Evolutionary conservation across 2,888 invertebrate genomes (phyloP).

Genomic region (Azorinus chamasolen): DNA sequence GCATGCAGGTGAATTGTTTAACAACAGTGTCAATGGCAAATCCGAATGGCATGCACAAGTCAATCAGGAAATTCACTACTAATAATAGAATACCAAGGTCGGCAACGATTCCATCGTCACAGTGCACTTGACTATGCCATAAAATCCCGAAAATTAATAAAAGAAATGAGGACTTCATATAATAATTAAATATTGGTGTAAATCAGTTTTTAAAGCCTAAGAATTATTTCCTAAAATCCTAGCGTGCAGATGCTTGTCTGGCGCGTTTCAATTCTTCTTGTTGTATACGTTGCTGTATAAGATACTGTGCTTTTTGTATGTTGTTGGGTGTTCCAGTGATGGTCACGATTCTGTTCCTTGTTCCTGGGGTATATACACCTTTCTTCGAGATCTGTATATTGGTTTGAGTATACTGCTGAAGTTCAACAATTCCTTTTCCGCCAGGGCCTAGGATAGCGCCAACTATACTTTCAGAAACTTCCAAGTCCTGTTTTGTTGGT

Average conservation of each 20-base stretch:
- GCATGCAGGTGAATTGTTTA: constrained; percentile 59
- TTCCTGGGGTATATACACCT: constrained; percentile 98
- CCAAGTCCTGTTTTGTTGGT: constrained; percentile 89
- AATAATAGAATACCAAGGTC: not conserved
- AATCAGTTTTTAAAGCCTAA: constrained; percentile 67
- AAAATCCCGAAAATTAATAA: constrained; percentile 29
- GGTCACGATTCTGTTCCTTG: constrained; percentile 98
- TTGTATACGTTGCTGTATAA: constrained; percentile 98
- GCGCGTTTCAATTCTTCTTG: constrained; percentile 98
- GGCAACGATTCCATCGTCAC: constrained; percentile 56
- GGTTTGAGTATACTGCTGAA: constrained; percentile 98
- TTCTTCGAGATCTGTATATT: constrained; percentile 99
- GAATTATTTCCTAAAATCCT: constrained; percentile 56
- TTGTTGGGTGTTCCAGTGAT: constrained; percentile 96
- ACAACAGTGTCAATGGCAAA: constrained; percentile 49
- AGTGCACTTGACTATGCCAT: constrained; percentile 48
- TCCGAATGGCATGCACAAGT: constrained; percentile 56
- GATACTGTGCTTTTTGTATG: constrained; percentile 96
- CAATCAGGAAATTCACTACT: constrained; percentile 8
- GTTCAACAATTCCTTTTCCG: constrained; percentile 98
- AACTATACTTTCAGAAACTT: constrained; percentile 97
- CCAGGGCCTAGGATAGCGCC: constrained; percentile 99
- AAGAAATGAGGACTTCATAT: constrained; percentile 36
- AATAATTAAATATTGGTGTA: constrained; percentile 59
- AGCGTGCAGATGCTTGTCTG: constrained; percentile 89